Evolutionary conservation across 2,113 vertebrate species (phyloP), one percentile per base, ranked within the genome.

Genomic region (Odocoileus hemionus): DNA sequence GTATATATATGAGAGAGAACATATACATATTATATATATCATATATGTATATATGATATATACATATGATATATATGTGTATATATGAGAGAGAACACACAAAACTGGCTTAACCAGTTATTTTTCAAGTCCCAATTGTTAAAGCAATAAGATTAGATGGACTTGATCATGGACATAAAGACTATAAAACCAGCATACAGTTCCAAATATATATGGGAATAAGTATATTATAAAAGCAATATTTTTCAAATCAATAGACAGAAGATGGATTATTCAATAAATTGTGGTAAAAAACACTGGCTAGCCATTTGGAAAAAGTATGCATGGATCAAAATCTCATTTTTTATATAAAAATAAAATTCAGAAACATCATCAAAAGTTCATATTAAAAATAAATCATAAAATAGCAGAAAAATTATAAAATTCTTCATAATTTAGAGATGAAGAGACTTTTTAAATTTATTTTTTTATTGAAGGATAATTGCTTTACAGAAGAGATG

Each of bases 311-410:
- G 78, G 67, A 16, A 94, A 94, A 94, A 87, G 36, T 54, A 90
- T 95, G 30, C 58, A 76, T 91, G 23, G 25, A 79, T 33, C 36
- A 33, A 96, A 97, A 76, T 30, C 16, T 91, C 70, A 74, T 55
- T 90, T 97, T 89, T 92, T 92, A 67, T 47, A 90, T 80, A 21
- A 94, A 96, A 94, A 58, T 94, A 97, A 96, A 97, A 93, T 90
- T 57, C 91, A 97, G 85, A 79, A 94, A 90, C 79, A 92, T 45
- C 67, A 95, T 58, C 47, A 95, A 74, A 95, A 97, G 39, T 78
- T 95, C 43, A 50, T 43, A 2, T 97, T 92, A 96, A 93, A 82
- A 95, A 45, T 76, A 45, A 96, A 94, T n/a, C 47, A 61, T 79
- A 89, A 96, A 70, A 57, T n/a, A 80, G 57, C 80, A 86, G 7